Evolutionary conservation across 2,888 invertebrate genomes (phyloP).

Genomic region (Thymelicus lineola): DNA sequence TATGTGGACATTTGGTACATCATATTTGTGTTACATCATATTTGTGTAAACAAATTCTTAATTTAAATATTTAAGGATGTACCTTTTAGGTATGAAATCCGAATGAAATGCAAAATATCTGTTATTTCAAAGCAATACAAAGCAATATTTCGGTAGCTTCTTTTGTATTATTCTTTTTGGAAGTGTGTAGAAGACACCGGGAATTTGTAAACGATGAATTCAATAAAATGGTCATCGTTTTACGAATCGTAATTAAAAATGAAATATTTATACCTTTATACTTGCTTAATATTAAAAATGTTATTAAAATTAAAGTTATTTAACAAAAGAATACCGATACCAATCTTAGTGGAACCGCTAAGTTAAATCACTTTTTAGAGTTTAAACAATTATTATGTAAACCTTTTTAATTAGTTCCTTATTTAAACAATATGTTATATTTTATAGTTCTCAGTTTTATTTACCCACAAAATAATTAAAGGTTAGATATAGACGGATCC

Average conservation of each 20-base stretch:
- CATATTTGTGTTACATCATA: not conserved
- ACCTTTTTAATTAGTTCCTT: slow-evolving; percentile 48
- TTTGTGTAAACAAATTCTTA: slow-evolving; percentile 18
- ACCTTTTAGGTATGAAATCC: slow-evolving; percentile 13
- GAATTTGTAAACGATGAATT: not conserved
- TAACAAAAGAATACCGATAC: not conserved
- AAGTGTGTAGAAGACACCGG: not conserved
- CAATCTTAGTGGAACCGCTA: not conserved
- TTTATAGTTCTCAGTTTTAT: slow-evolving; percentile 41
- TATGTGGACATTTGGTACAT: too few relatives aligned
- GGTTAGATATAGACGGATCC: slow-evolving; percentile 66
- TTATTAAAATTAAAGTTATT: not conserved
- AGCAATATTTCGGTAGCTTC: not conserved
- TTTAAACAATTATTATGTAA: slow-evolving; percentile 19
- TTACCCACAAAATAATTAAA: slow-evolving; percentile 57
- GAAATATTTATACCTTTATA: slow-evolving; percentile 15
- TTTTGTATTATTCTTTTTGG: not conserved
- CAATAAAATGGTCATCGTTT: slow-evolving; percentile 1
- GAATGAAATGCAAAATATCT: not conserved
- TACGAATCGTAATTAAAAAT: slow-evolving; percentile 3
- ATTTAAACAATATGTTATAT: slow-evolving; percentile 47
- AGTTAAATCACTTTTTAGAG: not conserved
- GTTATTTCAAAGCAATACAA: not conserved
- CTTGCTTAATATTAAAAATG: slow-evolving; percentile 10
- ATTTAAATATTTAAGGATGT: slow-evolving; percentile 1